A percentile compares a stretch with the other conserved stretches of the same genome.
These are phyloP conservation scores for Smithornis capensis DNA, from an alignment of 2,113 vertebrate species.

Conservation along the genomic window DNA sequence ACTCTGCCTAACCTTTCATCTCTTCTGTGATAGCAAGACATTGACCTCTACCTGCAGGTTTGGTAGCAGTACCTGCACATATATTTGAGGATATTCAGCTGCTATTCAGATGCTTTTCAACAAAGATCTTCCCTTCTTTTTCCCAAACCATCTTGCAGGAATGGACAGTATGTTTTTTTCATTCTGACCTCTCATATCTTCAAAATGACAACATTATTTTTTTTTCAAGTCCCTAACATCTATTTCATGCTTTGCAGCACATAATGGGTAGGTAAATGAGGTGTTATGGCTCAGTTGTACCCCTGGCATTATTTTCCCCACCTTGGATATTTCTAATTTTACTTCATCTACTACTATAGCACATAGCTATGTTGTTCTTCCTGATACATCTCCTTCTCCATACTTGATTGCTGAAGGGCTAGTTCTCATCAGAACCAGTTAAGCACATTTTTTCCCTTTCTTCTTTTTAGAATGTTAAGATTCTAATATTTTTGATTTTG, in stretches of 20 bases:
- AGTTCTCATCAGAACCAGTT: background rate
- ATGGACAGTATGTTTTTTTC: background rate
- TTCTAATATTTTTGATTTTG: background rate
- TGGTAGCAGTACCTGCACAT: accelerated
- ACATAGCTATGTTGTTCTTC: background rate
- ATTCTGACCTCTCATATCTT: background rate
- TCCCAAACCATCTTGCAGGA: background rate
- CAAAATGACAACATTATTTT: background rate
- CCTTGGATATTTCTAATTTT: background rate
- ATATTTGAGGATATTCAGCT: background rate
- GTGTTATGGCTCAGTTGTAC: background rate
- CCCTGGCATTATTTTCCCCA: background rate
- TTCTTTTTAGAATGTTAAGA: background rate
- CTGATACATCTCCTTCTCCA: accelerated
- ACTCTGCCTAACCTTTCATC: background rate
- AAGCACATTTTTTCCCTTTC: background rate
- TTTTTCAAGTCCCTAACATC: background rate
- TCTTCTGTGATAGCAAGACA: background rate
- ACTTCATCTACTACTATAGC: background rate
- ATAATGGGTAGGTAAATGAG: background rate
- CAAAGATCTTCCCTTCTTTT: background rate
- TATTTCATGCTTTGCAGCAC: background rate
- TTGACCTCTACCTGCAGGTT: background rate
- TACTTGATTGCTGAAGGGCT: background rate
- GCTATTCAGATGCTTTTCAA: background rate